These are phyloP conservation scores for Mesocentrotus franciscanus DNA, from an alignment of 53 echinoderm and acorn worm genomes.

Conservation along the genomic window DNA sequence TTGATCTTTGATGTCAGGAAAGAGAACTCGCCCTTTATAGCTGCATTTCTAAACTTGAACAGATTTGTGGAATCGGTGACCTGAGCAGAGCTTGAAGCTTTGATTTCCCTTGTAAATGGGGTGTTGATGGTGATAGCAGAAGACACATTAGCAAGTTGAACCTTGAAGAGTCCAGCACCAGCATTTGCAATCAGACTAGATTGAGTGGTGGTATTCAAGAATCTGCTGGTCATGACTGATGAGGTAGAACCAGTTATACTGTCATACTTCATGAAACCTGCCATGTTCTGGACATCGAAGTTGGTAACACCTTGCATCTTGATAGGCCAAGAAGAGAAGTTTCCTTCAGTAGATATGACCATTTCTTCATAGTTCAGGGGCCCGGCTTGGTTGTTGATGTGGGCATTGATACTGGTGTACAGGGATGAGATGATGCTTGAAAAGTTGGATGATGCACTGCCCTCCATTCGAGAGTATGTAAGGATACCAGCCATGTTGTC, in stretches of 20 bases:
- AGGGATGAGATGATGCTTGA: conserved; percentile 55
- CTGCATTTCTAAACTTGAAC: conserved; percentile 69
- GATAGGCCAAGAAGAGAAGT: conserved; percentile 40
- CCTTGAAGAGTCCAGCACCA: conserved; percentile 74
- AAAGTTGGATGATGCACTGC: conserved; percentile 63
- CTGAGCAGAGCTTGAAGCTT: conserved; percentile 67
- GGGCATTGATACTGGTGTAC: conserved; percentile 43
- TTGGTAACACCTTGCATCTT: not conserved
- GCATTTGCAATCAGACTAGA: conserved; percentile 68
- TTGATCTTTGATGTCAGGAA: conserved; percentile 73
- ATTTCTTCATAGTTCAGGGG: conserved; percentile 55
- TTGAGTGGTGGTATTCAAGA: conserved; percentile 67
- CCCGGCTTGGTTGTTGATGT: conserved; percentile 60
- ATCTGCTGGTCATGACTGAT: conserved; percentile 61
- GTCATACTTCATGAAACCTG: conserved; percentile 59
- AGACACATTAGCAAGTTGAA: conserved; percentile 72
- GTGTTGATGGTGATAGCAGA: conserved; percentile 59
- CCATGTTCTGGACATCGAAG: conserved; percentile 67
- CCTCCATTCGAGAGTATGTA: conserved; percentile 54
- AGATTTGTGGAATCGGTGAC: conserved; percentile 74
- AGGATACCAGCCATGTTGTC: conserved; percentile 58
- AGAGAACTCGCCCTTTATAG: conserved; percentile 15
- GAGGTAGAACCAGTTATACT: conserved; percentile 45
- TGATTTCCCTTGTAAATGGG: conserved; percentile 65
- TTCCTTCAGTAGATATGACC: conserved; percentile 30